Evolutionary conservation across 2,888 invertebrate genomes (phyloP), one percentile per base, ranked within the genome.

Genomic region (Isoperla grammatica): DNA sequence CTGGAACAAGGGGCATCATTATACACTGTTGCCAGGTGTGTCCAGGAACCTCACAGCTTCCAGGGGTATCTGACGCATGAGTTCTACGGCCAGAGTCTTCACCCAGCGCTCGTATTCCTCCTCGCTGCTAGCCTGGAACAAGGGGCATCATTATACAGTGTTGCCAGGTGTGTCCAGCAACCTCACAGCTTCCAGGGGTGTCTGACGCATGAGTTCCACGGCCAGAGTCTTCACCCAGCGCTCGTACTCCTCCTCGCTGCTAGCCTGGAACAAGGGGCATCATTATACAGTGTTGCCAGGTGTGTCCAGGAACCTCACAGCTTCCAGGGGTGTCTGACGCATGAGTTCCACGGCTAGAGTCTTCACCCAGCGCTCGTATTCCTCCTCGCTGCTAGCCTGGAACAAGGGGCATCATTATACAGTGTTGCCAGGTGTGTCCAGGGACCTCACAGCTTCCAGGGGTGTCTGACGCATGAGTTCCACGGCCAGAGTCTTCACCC

Each of bases 381-480:
- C 81, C 68, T 81, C 79, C 72, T 85, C 84, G 70, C 80, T 84
- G 73, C 82, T 81, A 70, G 85, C 82, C 87, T 87, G 79, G 57
- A 81, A 83, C n/a, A n/a, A n/a, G n/a, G n/a, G n/a, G n/a, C n/a
- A n/a, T n/a, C n/a, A n/a, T n/a, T n/a, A n/a, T n/a, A n/a, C n/a
- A n/a, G n/a, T 68, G 65, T 87, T 87, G 71, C 86, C 87, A 69
- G 87, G 73, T 71, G 87, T 87, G 70, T 86, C 84, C 61, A 87
- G 80, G 60, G 74, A 76, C 1, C 75, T 71, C 46, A 75, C 73
- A 64, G 84, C 83, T 53, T 86, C 85, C 65, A 87, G 74, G 17
- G 87, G 87, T 29, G 87, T 88, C 72, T 88, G 87, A 2, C 86
- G 81, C 65, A 88, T 84, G 64, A 88, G 79, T 72, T 88, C 87